phyloP scores from a whole-genome alignment of 2,797 vertebrate genomes.

The Carcharodon carcharias region DNA sequence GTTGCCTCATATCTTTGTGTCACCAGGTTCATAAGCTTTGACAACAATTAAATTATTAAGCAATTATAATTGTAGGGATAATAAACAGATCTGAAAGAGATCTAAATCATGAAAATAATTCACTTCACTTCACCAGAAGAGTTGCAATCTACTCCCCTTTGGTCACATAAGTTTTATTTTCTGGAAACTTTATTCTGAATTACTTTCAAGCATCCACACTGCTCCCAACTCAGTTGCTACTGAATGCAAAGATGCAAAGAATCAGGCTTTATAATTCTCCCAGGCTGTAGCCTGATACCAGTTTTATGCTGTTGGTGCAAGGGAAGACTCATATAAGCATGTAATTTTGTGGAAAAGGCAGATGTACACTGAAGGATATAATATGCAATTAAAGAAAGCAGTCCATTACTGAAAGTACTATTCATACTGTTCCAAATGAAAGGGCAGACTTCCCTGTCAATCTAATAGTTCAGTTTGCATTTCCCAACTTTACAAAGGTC shows the following conservation, averaged over 20 bases:
- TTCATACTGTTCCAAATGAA: neutral
- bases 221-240: neutral
- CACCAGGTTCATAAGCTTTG: neutral
- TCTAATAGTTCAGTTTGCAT: neutral
- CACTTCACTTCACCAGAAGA: neutral
- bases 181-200: neutral
- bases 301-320: neutral
- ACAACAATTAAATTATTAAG: neutral
- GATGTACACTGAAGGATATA: neutral
- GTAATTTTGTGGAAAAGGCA: neutral
- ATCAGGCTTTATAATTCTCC: neutral
- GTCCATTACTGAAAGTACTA: neutral
- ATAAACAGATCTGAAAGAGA: neutral
- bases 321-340: neutral
- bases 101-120: neutral
- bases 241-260: neutral
- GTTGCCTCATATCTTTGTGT: neutral
- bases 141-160: neutral
- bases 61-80: neutral
- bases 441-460: neutral
- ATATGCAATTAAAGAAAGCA: neutral
- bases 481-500: neutral
- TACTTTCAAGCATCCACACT: neutral
- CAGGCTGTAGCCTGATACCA: neutral
- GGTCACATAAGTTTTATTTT: neutral